These are phyloP conservation scores for Haliclona indistincta DNA, from an alignment of 37 sponge, comb jelly and placozoan genomes.

Conservation along the genomic window DNA sequence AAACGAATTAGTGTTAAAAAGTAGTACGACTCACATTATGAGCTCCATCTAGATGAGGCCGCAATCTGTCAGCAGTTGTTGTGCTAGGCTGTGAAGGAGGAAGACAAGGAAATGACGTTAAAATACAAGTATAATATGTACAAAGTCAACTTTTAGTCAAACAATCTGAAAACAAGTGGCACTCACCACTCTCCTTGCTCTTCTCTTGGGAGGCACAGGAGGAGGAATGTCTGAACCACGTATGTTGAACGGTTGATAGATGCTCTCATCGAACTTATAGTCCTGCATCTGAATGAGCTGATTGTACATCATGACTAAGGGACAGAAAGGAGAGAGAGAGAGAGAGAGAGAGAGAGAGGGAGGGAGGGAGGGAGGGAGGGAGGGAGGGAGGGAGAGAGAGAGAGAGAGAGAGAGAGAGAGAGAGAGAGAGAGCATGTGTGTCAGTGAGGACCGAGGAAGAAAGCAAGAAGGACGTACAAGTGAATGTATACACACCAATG, in stretches of 20 bases:
- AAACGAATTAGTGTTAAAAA: too few species aligned
- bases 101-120: too few species aligned
- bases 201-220: constrained; percentile 66
- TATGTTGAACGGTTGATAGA: constrained; percentile 55
- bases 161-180: too few species aligned
- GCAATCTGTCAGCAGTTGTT: too few species aligned
- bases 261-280: constrained; percentile 50
- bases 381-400: constrained; percentile 3
- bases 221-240: constrained; percentile 52
- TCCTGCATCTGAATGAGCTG: constrained; percentile 12
- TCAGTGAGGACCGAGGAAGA: neutral
- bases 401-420: constrained; percentile 12
- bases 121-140: too few species aligned
- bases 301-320: constrained; percentile 50
- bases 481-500: neutral
- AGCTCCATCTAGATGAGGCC: too few species aligned
- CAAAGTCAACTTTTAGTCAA: too few species aligned
- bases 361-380: constrained; percentile 3
- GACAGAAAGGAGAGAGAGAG: neutral
- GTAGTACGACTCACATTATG: too few species aligned
- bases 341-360: neutral
- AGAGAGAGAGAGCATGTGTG: neutral
- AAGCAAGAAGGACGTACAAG: neutral
- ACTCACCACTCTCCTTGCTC: constrained; percentile 4
- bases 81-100: too few species aligned